Conservation (phyloP, 1,140 invertebrate species). For the Ylistrum balloti region DNA sequence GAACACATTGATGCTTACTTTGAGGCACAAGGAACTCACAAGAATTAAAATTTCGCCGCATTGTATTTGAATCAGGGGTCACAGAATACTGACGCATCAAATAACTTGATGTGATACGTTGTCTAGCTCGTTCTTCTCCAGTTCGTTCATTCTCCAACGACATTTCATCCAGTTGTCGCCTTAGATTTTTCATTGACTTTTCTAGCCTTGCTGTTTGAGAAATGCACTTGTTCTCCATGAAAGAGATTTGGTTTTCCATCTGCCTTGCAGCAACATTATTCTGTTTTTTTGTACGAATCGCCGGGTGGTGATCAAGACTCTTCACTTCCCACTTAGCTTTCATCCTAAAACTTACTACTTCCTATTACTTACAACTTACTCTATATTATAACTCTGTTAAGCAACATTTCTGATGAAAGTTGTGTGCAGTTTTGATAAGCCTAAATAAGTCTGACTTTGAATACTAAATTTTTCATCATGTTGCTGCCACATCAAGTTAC, state of each 20-base stretch:
- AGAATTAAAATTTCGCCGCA: not conserved
- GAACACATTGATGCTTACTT: constrained; percentile 45
- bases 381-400: not conserved
- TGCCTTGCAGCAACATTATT: constrained; percentile 59
- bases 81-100: constrained; percentile 53
- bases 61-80: constrained; percentile 53
- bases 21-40: constrained; percentile 54
- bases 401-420: not conserved
- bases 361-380: too few relatives aligned
- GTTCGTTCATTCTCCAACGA: constrained; percentile 48
- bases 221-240: constrained; percentile 54
- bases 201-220: constrained; percentile 53
- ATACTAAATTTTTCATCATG: too few relatives aligned
- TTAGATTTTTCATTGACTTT: constrained; percentile 54
- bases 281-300: constrained; percentile 57
- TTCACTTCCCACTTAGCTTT: not conserved
- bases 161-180: constrained; percentile 56
- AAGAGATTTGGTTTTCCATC: constrained; percentile 53
- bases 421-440: not conserved
- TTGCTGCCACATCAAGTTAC: too few relatives aligned
- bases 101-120: constrained; percentile 43
- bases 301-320: constrained; percentile 45
- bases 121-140: constrained; percentile 2
- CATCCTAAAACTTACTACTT: too few relatives aligned
- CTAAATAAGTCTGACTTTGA: not conserved